Evolutionary conservation across 2,797 vertebrate species (phyloP).

Genomic region (Meda fulgida): DNA sequence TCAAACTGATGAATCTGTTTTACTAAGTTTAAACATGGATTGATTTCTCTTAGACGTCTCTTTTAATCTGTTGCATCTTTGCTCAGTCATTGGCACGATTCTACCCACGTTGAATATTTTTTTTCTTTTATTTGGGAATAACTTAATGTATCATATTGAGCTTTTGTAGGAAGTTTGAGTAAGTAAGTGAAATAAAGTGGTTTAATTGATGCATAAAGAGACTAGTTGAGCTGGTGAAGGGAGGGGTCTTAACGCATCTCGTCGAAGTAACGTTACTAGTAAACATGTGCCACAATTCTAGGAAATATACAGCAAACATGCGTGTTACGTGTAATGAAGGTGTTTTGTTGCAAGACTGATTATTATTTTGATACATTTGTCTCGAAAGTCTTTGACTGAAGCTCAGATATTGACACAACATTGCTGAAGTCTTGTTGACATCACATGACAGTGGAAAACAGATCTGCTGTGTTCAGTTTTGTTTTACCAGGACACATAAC

Average conservation of each 20-base stretch:
- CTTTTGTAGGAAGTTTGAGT: not conserved
- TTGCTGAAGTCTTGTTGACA: not conserved
- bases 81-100: not conserved
- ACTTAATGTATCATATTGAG: not conserved
- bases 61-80: constrained; percentile 18
- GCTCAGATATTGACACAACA: not conserved
- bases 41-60: not conserved
- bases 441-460: not conserved
- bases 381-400: not conserved
- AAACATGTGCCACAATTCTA: not conserved
- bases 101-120: not conserved
- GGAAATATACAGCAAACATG: not conserved
- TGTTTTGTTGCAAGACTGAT: not conserved
- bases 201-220: not conserved
- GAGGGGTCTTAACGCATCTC: constrained; percentile 12
- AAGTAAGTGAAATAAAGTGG: not conserved
- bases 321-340: not conserved
- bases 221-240: not conserved
- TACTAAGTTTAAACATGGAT: not conserved
- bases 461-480: not conserved
- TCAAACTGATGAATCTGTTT: not conserved
- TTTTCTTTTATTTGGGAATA: not conserved
- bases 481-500: not conserved
- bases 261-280: constrained; percentile 9
- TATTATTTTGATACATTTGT: not conserved